Conservation (phyloP, 2,113 vertebrate species). For the Phylloscopus trochiloides region DNA sequence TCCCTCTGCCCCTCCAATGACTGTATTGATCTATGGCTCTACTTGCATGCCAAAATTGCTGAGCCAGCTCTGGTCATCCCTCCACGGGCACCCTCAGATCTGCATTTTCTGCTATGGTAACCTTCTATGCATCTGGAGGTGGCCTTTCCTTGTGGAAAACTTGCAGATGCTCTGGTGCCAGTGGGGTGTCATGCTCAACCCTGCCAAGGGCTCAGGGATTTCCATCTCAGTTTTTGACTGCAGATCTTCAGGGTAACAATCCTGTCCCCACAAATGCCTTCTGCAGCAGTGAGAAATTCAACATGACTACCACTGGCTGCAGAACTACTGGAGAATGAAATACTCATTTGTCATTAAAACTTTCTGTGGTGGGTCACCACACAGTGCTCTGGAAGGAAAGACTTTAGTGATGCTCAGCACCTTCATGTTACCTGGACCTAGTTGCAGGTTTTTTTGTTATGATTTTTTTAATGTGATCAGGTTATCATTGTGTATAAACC, state of each 20-base stretch:
- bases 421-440: neutral
- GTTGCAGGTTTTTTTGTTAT: fast-evolving
- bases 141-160: neutral
- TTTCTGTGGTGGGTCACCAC: neutral
- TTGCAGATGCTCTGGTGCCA: neutral
- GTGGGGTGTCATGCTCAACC: neutral
- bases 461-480: neutral
- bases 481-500: neutral
- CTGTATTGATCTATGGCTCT: neutral
- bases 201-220: neutral
- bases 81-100: neutral
- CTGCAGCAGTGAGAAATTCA: neutral
- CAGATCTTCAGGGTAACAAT: neutral
- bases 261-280: neutral
- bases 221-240: neutral
- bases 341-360: neutral
- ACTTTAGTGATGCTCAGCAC: neutral
- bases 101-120: neutral
- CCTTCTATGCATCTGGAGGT: neutral
- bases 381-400: neutral
- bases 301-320: neutral
- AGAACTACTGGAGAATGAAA: neutral
- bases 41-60: neutral
- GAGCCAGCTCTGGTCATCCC: neutral
- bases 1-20: neutral